Evolutionary conservation across 2,113 vertebrate genomes (phyloP), one percentile per base, ranked within the genome.

Genomic region (Illadopsis cleaveri): DNA sequence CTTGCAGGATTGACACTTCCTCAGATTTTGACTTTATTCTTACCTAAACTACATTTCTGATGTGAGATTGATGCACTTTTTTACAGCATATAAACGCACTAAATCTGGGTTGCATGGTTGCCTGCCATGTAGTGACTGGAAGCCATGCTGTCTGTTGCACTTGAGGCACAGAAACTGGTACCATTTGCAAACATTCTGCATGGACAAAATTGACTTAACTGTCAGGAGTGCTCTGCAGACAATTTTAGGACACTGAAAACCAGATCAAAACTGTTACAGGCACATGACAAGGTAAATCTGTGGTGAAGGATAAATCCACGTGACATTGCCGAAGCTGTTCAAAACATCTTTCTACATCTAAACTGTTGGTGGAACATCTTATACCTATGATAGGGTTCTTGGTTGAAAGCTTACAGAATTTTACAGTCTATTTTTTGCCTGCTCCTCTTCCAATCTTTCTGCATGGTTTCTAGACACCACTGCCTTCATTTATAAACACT

Each of bases 321-420:
- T 30, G 35, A 62, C 53, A 18, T 23, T 28, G 15, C 15, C 35
- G 38, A 78, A 38, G 57, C 40, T 62, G 15, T 45, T 73, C 12
- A 40, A 77, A 86, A 76, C 25, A 88, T n/a, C 21, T 51, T 77
- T 64, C 10, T 60, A 50, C 13, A 45, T 40, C 33, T 64, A 65
- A 42, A 35, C 14, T 81, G 25, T 37, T 42, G 54, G 19, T 53
- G 31, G 22, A 89, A 21, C 27, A 58, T 5, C 1, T 1, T 0
- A 0, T 28, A 50, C 5, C 27, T 54, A 11, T 31, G 19, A 53
- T 0, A 23, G 7, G 20, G 31, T 3, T 56, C 35, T 35, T 38
- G 3, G 27, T 18, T 93, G 48, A 12, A 73, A 86, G 45, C 25
- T 79, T 31, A 62, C 13, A 38, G 12, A 66, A 53, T 53, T 73